Percentiles rank a stretch among this genome's conserved stretches.
Evolutionary conservation across 2,113 vertebrate species (phyloP).

Genomic region (Myotis yumanensis): DNA sequence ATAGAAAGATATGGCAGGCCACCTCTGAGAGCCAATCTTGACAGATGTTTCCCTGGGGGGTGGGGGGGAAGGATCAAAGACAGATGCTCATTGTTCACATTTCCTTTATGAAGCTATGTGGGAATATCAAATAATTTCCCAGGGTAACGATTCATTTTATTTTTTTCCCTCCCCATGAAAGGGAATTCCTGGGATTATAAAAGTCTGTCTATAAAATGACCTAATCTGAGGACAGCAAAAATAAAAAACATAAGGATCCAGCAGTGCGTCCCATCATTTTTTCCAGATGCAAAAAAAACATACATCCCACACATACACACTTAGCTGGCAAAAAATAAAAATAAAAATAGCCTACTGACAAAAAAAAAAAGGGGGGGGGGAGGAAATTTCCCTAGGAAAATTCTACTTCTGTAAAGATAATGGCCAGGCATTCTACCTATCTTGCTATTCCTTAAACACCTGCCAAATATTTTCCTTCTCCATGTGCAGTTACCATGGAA

Average conservation of each 20-base stretch:
- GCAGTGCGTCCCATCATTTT: not conserved
- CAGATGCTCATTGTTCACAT: not conserved
- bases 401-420: not conserved
- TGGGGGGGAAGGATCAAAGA: not conserved
- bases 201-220: not conserved
- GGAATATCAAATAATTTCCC: slow-evolving; percentile 12
- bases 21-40: not conserved
- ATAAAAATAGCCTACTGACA: not conserved
- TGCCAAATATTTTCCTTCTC: not conserved
- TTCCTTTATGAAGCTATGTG: slow-evolving; percentile 15
- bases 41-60: not conserved
- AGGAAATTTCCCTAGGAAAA: not conserved
- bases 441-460: slow-evolving; percentile 19
- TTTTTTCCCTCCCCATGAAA: not conserved
- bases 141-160: not conserved
- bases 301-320: not conserved
- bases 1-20: not conserved
- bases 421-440: not conserved
- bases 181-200: not conserved
- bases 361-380: not conserved
- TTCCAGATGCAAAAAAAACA: not conserved
- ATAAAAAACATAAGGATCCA: not conserved
- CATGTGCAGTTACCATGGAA: not conserved
- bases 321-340: not conserved
- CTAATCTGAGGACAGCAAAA: not conserved